A percentile compares a stretch with the other conserved stretches of the same genome.
These are phyloP conservation scores for Naja naja DNA, from an alignment of 2,113 vertebrate species.

Conservation along the genomic window DNA sequence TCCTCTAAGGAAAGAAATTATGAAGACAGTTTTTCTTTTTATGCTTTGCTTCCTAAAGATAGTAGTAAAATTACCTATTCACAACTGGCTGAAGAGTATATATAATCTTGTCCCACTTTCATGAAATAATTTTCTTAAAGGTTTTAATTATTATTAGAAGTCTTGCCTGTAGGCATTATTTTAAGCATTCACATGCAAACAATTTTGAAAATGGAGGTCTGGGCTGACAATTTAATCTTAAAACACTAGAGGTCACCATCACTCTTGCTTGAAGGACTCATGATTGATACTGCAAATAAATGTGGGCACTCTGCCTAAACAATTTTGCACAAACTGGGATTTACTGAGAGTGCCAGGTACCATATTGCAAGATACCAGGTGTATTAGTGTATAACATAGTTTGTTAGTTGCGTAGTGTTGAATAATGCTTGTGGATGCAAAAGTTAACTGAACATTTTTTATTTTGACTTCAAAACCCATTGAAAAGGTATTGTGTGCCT, in stretches of 20 bases:
- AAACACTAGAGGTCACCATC: not conserved
- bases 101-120: not conserved
- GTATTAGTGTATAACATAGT: not conserved
- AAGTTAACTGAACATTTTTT: not conserved
- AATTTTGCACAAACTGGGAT: accelerated
- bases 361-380: not conserved
- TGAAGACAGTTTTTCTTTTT: not conserved
- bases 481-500: not conserved
- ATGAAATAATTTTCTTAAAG: constrained; percentile 5
- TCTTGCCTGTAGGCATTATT: not conserved
- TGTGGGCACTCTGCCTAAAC: accelerated
- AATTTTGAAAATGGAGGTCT: not conserved
- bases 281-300: not conserved
- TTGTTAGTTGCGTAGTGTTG: not conserved
- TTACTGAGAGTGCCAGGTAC: not conserved
- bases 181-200: accelerated
- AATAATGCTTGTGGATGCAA: not conserved
- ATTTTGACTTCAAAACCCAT: not conserved
- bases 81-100: not conserved
- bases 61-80: not conserved
- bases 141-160: not conserved
- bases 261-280: accelerated
- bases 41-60: not conserved
- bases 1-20: not conserved
- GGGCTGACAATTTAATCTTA: accelerated